These are phyloP conservation scores for Lamellibrachia luymesi DNA, from an alignment of 1,140 invertebrate species.

Conservation along the genomic window DNA sequence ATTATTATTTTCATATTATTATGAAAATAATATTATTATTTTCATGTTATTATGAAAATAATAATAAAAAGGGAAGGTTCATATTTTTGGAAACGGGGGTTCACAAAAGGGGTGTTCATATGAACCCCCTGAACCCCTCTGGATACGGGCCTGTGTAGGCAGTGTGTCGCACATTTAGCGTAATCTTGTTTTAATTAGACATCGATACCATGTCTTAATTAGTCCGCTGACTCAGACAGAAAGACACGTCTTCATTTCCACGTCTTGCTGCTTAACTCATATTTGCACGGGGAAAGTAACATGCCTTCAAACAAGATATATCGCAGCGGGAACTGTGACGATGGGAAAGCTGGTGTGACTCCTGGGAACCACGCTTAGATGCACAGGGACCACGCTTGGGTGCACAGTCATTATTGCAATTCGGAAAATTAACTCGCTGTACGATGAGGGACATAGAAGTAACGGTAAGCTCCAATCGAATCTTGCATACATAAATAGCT, in stretches of 20 bases:
- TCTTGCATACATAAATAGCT: not conserved
- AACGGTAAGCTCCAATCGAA: not conserved
- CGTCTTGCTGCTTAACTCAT: not conserved
- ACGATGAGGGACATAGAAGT: not conserved
- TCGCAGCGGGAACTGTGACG: not conserved
- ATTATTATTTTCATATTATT: too few species aligned
- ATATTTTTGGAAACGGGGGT: too few species aligned
- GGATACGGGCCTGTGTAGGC: too few species aligned
- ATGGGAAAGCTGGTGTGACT: not conserved
- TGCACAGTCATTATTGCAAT: not conserved
- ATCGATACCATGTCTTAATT: not conserved
- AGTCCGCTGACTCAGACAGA: not conserved
- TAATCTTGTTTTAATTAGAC: not conserved
- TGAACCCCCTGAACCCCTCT: too few species aligned
- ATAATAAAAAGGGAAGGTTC: too few species aligned
- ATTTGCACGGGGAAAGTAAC: not conserved
- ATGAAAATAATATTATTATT: too few species aligned
- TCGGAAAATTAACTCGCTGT: not conserved
- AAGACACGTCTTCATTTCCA: not conserved
- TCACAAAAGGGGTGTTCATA: too few species aligned
- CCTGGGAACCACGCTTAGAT: not conserved
- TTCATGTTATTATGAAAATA: too few species aligned
- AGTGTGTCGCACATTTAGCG: not conserved
- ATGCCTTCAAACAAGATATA: not conserved
- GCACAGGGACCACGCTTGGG: not conserved